Conservation (phyloP, 2,888 invertebrate genomes). For the Melieria crassipennis region DNA sequence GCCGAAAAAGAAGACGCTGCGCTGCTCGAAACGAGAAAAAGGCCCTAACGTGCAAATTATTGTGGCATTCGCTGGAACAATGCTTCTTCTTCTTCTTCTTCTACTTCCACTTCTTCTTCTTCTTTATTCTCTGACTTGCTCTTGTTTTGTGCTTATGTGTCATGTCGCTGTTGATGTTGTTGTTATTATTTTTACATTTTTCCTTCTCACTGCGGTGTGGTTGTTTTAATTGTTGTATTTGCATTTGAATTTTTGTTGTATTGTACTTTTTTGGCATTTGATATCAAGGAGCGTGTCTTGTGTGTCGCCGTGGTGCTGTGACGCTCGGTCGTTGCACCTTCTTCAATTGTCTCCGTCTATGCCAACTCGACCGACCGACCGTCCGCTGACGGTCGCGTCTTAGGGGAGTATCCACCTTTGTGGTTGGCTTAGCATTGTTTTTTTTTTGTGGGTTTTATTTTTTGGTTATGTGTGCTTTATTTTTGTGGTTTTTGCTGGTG, state of each 20-base stretch:
- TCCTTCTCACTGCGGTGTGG: not conserved
- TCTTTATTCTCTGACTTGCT: not conserved
- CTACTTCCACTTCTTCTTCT: not conserved
- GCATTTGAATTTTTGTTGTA: not conserved
- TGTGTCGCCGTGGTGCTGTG: no score
- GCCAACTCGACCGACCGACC: not conserved
- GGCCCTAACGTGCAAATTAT: constrained; percentile 26
- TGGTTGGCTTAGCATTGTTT: no score
- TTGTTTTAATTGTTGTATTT: not conserved
- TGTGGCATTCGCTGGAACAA: constrained; percentile 15
- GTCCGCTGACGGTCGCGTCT: no score
- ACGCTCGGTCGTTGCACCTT: constrained; percentile 18
- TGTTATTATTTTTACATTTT: no score
- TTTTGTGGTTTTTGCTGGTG: no score
- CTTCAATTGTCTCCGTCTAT: not conserved
- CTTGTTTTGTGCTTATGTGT: not conserved
- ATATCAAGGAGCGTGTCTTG: not conserved
- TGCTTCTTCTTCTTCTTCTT: not conserved
- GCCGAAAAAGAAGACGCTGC: not conserved
- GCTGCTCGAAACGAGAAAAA: not conserved
- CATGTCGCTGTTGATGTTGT: no score
- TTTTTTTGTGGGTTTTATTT: no score
- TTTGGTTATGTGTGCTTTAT: no score
- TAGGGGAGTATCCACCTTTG: no score
- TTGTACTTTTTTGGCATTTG: constrained; percentile 7